Evolutionary conservation across 2,113 vertebrate species (phyloP), one percentile per base, ranked within the genome.

Genomic region (Camelus dromedarius): DNA sequence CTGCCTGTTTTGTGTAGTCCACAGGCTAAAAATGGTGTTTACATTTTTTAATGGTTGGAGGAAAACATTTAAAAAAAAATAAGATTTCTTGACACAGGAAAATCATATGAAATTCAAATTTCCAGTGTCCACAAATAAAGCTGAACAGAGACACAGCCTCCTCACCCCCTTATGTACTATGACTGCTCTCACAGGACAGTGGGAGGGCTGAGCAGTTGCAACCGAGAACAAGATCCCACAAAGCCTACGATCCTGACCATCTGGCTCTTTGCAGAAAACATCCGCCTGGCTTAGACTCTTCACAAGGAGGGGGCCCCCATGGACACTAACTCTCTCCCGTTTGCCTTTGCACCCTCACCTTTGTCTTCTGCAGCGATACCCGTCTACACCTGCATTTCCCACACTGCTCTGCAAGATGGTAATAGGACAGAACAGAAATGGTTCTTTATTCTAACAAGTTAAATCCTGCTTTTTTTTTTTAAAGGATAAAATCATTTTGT

Each of bases 101-200:
- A 72, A 62, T 76, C 30, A 80, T 50, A 35, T 72, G 30, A 83
- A 83, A 93, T 89, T 80, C 60, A 86, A 62, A 81, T 96, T 64
- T 70, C 52, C 52, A 69, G 6, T 18, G 30, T 38, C 56, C 32
- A 38, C 18, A 82, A 38, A 52, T 82, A 58, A 62, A 84, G 56
- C 15, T 5, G 32, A 60, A 46, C 69, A 70, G 75, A 18, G 91
- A 88, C n/a, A 22, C 15, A 24, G 8, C 11, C 46, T 38, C 11
- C 19, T 28, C 11, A 22, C 20, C 32, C 79, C 7, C 22, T 19
- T 72, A 4, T 20, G n/a, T 22, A 56, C 77, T 35, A 8, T 19
- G 58, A 15, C 69, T 50, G 20, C 91, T 83, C 48, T 35, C 18
- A n/a, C 2, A 5, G 35, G 14, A 18, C 38, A 18, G 2, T 32